Evolutionary conservation across 2,113 vertebrate genomes (phyloP), one percentile per base, ranked within the genome.

Genomic region (Clupea harengus): DNA sequence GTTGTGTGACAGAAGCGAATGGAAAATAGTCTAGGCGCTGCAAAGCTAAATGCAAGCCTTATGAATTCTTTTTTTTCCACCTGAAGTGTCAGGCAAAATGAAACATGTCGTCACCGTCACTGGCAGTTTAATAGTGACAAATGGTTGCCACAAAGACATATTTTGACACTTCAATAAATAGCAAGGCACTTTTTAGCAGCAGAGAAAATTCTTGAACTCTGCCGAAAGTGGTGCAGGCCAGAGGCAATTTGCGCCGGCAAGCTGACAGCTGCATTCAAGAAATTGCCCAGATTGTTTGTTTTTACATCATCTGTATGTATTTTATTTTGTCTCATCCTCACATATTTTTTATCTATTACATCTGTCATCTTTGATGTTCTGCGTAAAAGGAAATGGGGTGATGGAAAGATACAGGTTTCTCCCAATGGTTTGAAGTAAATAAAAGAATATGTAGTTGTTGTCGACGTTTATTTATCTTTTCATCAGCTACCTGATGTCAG

Each of bases 91-190:
- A 86, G 54, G 67, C 50, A 85, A 82, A 87, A 86, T 82, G 84
- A 88, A 82, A 88, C 82, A 81, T 85, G 86, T 82, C 20, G 83
- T 84, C 75, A 85, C 67, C 83, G 81, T 87, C 82, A 78, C 67
- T 50, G 88, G 81, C 86, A 89, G 83, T 86, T 89, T 85, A 89
- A 88, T 88, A 90, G 86, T 86, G 88, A 90, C 85, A 89, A 89
- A 90, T 89, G 54, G 86, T 54, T 81, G 20, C 83, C 88, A 85
- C 78, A 90, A 89, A 85, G 82, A 57, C 49, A 47, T 85, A 86
- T 86, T 88, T 81, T 90, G 86, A 88, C 89, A 90, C 88, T 85
- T 90, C 85, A 87, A 85, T 89, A 89, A 86, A 88, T 88, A 84
- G 54, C 50, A 50, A 52, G 78, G 86, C 39, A 80, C 84, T 85